phyloP scores from a whole-genome alignment of 1,140 invertebrate species.

The Atta texana region DNA sequence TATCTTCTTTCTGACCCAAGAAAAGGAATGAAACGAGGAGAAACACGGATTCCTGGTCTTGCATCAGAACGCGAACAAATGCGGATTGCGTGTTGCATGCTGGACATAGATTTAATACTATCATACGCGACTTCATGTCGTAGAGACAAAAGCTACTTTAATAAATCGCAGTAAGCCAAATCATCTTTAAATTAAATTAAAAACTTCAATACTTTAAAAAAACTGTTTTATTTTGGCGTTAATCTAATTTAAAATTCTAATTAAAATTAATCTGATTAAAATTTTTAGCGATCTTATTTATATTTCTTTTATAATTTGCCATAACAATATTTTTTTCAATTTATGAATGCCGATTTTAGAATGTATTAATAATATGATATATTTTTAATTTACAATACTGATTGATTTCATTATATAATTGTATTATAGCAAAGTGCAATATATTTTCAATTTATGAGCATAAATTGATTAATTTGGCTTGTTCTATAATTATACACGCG shows the following conservation, averaged over 20 bases:
- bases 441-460: neutral
- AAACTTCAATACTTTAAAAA: neutral
- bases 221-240: neutral
- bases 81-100: neutral
- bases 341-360: neutral
- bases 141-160: neutral
- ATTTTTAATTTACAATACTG: neutral
- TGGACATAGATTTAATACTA: slow-evolving; percentile 7
- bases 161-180: neutral
- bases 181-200: neutral
- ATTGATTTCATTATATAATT: neutral
- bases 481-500: neutral
- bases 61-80: slow-evolving; percentile 12
- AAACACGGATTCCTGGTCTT: neutral
- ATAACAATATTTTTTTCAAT: neutral
- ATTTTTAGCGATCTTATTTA: neutral
- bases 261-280: neutral
- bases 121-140: neutral
- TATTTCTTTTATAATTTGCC: neutral
- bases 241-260: neutral
- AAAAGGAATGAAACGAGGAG: slow-evolving; percentile 20
- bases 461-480: slow-evolving; percentile 9
- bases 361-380: neutral
- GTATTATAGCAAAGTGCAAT: neutral
- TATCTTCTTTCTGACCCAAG: slow-evolving; percentile 10